Conservation (phyloP, 2,888 invertebrate genomes). For the Trileptium ribeirensis region DNA sequence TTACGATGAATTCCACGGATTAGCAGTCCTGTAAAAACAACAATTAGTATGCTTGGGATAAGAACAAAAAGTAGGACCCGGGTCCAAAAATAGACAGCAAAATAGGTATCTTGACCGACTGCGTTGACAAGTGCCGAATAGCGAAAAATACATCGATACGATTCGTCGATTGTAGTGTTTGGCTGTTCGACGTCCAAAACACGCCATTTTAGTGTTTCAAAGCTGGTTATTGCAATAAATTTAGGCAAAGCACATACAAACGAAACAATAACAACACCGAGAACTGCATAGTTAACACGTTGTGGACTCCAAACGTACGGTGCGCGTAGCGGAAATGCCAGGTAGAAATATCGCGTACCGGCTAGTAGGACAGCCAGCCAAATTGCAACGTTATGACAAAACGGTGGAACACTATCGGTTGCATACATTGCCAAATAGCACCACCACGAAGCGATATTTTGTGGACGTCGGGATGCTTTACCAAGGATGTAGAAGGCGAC, state of each 20-base stretch:
- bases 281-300: constrained; percentile 62
- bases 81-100: constrained; percentile 65
- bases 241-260: constrained; percentile 73
- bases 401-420: constrained; percentile 60
- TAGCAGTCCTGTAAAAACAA: constrained; percentile 76
- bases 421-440: constrained; percentile 47
- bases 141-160: constrained; percentile 16
- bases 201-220: constrained; percentile 38
- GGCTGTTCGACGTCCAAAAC: constrained; percentile 54
- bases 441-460: constrained; percentile 46
- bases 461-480: constrained; percentile 19
- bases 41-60: constrained; percentile 76
- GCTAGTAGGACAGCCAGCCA: constrained; percentile 86
- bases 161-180: background rate
- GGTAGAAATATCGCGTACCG: constrained; percentile 85
- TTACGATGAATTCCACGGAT: constrained; percentile 78
- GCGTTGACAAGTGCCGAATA: constrained; percentile 32
- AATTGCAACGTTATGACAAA: constrained; percentile 87
- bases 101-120: constrained; percentile 63
- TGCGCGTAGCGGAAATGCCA: constrained; percentile 82
- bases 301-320: constrained; percentile 65
- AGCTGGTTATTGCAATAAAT: constrained; percentile 65
- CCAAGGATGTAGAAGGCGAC: constrained; percentile 59
- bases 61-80: constrained; percentile 84
- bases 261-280: constrained; percentile 70